Evolutionary conservation across 2,888 invertebrate species (phyloP), one percentile per base, ranked within the genome.

Genomic region (Rhamphomyia laevipes): DNA sequence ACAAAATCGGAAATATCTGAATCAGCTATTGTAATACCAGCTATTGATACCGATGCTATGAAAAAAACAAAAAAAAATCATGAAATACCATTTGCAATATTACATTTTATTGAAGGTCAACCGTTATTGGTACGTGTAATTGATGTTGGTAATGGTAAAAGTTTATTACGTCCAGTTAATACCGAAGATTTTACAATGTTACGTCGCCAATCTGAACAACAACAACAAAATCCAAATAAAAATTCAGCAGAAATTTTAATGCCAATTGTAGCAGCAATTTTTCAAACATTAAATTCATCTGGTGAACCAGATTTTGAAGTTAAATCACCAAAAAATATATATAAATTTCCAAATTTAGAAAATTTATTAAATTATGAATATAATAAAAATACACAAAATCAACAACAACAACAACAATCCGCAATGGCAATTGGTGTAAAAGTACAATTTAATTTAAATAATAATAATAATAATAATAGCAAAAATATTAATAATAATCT

Each of bases 41-140:
- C 50, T 1, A 53, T 54, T 43, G 30, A 51, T 5, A 54, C 55
- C 6, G 48, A 49, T 15, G 55, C 53, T 17, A 82, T 84, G 82
- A 77, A 77, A 45, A 74, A 76, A 10, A 82, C 83, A 5, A 59
- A 80, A 51, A 71, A 77, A 7, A 76, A 77, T 3, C 78, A 77
- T 42, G 80, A 83, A 63, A 82, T 79, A 0, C 83, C 84, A 0
- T 85, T 84, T 60, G 84, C 84, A 1, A 68, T 84, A 45, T 67
- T 84, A 46, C 80, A 82, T 56, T 81, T 83, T 13, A 74, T 78
- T 40, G 77, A 77, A 56, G 80, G 81, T 11, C 75, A 77, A 49
- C 82, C 84, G 1, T 80, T 83, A 1, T 66, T 85, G 43, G 84
- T 85, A 13, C 80, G 83, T 59, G 79, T 84, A 2, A 69, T 80